A percentile compares a stretch with the other conserved stretches of the same genome.
phyloP scores from a whole-genome alignment of 2,797 vertebrate genomes.

The Jordanella pulchra region DNA sequence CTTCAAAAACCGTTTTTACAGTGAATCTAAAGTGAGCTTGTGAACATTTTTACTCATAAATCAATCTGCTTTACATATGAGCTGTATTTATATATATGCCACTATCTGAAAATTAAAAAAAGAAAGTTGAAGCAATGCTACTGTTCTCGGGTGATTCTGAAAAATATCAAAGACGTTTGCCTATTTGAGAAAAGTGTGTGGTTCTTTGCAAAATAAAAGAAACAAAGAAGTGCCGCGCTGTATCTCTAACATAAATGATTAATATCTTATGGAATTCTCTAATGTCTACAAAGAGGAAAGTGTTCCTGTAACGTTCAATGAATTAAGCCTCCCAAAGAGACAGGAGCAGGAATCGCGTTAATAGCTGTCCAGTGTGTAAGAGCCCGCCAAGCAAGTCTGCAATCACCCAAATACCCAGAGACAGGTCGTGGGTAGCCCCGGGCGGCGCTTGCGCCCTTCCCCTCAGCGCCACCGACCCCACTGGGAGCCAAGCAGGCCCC shows the following conservation, averaged over 20 bases:
- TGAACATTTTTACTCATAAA: background rate
- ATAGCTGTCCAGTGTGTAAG: conserved; percentile 80
- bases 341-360: conserved; percentile 87
- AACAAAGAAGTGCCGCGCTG: background rate
- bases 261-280: conserved; percentile 3
- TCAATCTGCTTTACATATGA: background rate
- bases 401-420: conserved; percentile 81
- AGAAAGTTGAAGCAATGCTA: too few species aligned
- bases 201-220: too few species aligned
- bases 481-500: conserved; percentile 64
- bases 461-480: conserved; percentile 63
- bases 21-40: background rate
- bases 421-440: conserved; percentile 79
- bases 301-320: conserved; percentile 52
- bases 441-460: conserved; percentile 78
- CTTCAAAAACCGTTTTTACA: background rate
- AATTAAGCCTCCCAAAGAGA: conserved; percentile 79
- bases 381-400: conserved; percentile 68
- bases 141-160: background rate
- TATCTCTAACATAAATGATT: background rate
- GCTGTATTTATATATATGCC: too few species aligned
- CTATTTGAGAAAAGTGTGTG: too few species aligned
- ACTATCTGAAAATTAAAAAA: too few species aligned
- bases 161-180: too few species aligned
- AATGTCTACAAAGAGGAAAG: conserved; percentile 40